A percentile compares a stretch with the other conserved stretches of the same genome.
Conservation (phyloP, 2,797 vertebrate species). For the Etheostoma perlongum region DNA sequence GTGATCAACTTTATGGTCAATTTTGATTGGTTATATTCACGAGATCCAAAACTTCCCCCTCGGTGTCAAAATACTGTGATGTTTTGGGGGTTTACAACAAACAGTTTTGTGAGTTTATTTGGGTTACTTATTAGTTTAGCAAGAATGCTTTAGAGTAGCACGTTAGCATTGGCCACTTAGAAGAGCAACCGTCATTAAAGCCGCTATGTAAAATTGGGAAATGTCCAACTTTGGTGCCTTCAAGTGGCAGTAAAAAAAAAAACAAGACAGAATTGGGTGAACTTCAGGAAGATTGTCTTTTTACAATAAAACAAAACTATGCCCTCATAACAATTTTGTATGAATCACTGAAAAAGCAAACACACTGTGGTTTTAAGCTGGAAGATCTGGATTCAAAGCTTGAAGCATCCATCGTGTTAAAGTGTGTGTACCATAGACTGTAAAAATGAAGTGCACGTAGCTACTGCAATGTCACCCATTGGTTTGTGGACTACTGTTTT, state of each 20-base stretch:
- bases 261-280: background rate
- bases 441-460: too few species aligned
- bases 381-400: conserved; percentile 3
- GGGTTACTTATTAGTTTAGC: conserved; percentile 14
- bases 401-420: background rate
- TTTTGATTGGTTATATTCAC: background rate
- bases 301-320: conserved; percentile 10
- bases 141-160: background rate
- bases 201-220: background rate
- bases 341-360: conserved; percentile 8
- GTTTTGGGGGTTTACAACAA: background rate
- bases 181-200: background rate
- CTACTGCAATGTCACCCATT: too few species aligned
- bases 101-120: conserved; percentile 17
- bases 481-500: too few species aligned
- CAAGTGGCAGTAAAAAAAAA: background rate
- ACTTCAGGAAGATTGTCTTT: conserved; percentile 28
- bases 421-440: background rate
- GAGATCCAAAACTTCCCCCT: background rate
- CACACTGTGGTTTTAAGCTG: conserved; percentile 1
- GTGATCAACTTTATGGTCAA: background rate
- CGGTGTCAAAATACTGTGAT: background rate
- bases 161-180: background rate
- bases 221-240: background rate
- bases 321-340: background rate